Conservation (phyloP, 2,888 invertebrate genomes). For the Dascillus cervinus region DNA sequence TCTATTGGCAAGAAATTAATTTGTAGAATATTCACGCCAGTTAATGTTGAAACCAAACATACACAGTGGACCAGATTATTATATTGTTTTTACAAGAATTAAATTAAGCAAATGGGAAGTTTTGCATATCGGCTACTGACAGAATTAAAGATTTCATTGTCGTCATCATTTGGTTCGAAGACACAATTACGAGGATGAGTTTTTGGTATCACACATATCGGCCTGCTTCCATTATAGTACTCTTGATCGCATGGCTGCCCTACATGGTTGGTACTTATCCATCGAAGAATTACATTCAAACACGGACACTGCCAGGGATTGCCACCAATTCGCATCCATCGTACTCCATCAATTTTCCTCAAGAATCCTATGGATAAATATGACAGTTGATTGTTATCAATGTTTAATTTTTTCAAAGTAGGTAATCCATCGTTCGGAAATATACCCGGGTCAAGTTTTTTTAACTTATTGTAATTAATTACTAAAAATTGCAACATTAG, state of each 20-base stretch:
- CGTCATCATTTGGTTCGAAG: no score
- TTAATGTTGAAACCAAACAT: no score
- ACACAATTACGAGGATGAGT: no score
- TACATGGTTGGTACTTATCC: constrained; percentile 6
- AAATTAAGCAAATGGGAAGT: no score
- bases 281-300: constrained; percentile 5
- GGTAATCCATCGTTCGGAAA: constrained; percentile 6
- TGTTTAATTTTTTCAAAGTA: constrained; percentile 5
- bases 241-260: constrained; percentile 8
- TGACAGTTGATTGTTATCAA: constrained; percentile 6
- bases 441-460: constrained; percentile 2
- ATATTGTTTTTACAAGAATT: no score
- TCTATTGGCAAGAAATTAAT: no score
- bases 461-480: constrained; percentile 6
- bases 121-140: no score
- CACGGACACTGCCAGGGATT: no score
- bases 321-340: constrained; percentile 6
- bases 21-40: no score
- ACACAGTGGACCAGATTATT: no score
- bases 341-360: constrained; percentile 2
- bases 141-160: no score
- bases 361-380: constrained; percentile 3
- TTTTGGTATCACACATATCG: constrained; percentile 10
- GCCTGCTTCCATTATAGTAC: constrained; percentile 7
- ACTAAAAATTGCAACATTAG: constrained; percentile 6